phyloP scores from a whole-genome alignment of 2,113 vertebrate species.

The Carassius auratus region DNA sequence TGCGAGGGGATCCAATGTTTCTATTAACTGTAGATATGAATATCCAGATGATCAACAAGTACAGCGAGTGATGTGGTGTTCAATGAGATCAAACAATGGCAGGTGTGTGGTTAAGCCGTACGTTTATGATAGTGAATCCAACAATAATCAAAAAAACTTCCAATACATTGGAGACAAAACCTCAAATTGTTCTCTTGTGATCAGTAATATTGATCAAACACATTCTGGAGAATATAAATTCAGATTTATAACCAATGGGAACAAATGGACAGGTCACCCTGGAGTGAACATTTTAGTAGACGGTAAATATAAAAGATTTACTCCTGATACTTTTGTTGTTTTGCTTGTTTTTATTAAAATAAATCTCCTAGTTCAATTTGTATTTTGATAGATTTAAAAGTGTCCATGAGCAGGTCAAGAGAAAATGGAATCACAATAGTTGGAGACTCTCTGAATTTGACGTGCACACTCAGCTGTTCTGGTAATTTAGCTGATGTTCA shows the following conservation, averaged over 20 bases:
- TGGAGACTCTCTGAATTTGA: constrained; percentile 48
- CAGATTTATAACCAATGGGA: neutral
- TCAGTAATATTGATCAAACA: constrained; percentile 36
- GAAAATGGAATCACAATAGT: constrained; percentile 25
- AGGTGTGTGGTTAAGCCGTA: neutral
- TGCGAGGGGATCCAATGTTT: constrained; percentile 46
- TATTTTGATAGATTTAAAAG: neutral
- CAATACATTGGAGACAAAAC: constrained; percentile 8
- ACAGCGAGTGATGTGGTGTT: constrained; percentile 35
- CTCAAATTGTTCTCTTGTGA: constrained; percentile 49
- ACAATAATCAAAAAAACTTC: neutral
- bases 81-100: neutral
- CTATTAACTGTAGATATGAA: constrained; percentile 44
- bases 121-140: constrained; percentile 18
- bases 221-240: constrained; percentile 49
- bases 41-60: neutral
- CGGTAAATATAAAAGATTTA: constrained; percentile 39
- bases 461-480: constrained; percentile 42
- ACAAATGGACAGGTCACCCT: neutral
- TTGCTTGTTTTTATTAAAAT: neutral
- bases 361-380: neutral
- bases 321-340: neutral
- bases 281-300: neutral
- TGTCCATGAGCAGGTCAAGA: constrained; percentile 1
- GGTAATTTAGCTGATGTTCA: constrained; percentile 37